Percentiles rank a stretch among this genome's conserved stretches.
Evolutionary conservation across 37 sponge, comb jelly and placozoan genomes (phyloP).

Genomic region (Halisarca cf. caerulea): DNA sequence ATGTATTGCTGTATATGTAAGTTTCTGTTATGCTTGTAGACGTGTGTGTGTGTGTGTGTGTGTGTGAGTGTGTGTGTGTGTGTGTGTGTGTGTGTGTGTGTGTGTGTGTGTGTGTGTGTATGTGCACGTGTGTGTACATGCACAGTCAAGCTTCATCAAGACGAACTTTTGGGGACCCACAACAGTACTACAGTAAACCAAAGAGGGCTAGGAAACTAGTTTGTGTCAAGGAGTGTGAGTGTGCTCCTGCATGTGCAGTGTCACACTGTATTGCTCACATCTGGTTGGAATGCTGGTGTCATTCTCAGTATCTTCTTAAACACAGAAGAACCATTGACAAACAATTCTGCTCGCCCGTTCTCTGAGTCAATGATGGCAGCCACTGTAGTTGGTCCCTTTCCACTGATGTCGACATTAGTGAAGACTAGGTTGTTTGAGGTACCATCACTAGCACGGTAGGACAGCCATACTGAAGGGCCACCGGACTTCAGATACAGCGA

Average conservation of each 20-base stretch:
- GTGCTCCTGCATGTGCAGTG: neutral
- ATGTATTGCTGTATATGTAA: neutral
- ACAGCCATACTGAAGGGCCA: constrained; percentile 49
- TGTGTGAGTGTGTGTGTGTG: constrained; percentile 30
- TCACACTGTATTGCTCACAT: too few relatives aligned
- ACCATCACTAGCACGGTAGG: constrained; percentile 55
- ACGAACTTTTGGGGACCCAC: too few relatives aligned
- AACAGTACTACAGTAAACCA: too few relatives aligned
- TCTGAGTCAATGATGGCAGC: constrained; percentile 71
- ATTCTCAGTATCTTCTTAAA: constrained; percentile 31
- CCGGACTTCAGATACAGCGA: constrained; percentile 71
- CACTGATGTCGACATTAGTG: constrained; percentile 59
- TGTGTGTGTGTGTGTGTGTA: neutral
- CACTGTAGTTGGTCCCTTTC: constrained; percentile 55
- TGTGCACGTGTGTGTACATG: neutral
- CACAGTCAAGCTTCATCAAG: too few relatives aligned
- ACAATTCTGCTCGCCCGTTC: constrained; percentile 57
- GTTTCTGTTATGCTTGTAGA: constrained; percentile 11
- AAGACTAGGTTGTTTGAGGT: constrained; percentile 49
- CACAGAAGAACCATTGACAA: constrained; percentile 62
- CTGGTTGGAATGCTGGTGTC: constrained; percentile 54
- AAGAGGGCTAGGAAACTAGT: too few relatives aligned
- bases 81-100: neutral
- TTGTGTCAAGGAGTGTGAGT: neutral
- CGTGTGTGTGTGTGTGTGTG: constrained; percentile 30